Evolutionary conservation across 1,140 invertebrate genomes (phyloP).

Genomic region (Lordiphosa collinella): DNA sequence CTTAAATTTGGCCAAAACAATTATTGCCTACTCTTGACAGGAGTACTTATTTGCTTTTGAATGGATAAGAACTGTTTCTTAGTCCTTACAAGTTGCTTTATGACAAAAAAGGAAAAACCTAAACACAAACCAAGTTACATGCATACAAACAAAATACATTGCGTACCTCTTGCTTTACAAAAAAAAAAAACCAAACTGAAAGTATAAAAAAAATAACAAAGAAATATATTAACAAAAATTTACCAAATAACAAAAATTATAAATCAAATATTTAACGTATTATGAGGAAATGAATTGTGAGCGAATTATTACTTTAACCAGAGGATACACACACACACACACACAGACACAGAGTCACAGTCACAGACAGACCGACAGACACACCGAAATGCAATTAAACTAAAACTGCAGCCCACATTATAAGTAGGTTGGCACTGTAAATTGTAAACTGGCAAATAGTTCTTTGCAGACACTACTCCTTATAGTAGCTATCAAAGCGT

Average conservation of each 20-base stretch:
- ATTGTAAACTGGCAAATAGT: constrained; percentile 65
- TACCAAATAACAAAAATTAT: constrained; percentile 45
- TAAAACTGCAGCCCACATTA: constrained; percentile 8
- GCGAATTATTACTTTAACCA: constrained; percentile 65
- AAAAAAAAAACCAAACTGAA: constrained; percentile 38
- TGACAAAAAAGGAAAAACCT: constrained; percentile 24
- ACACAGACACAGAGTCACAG: constrained; percentile 13
- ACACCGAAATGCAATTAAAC: constrained; percentile 16
- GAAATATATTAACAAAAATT: constrained; percentile 52
- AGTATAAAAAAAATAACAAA: constrained; percentile 35
- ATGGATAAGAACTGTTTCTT: constrained; percentile 46
- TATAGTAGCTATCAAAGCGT: constrained; percentile 25
- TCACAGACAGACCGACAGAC: constrained; percentile 12
- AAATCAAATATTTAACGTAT: constrained; percentile 46
- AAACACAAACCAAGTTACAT: constrained; percentile 21
- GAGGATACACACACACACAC: constrained; percentile 11
- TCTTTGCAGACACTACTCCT: constrained; percentile 22
- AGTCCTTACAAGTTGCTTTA: constrained; percentile 67
- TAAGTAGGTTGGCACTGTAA: constrained; percentile 42
- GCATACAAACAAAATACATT: constrained; percentile 55
- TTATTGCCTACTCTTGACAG: constrained; percentile 20
- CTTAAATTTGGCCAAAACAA: constrained; percentile 23
- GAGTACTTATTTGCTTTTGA: constrained; percentile 16
- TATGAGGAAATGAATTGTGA: constrained; percentile 57
- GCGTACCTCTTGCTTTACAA: constrained; percentile 76